phyloP scores from a whole-genome alignment of 1,140 invertebrate species.

The Drosophila arizonae region DNA sequence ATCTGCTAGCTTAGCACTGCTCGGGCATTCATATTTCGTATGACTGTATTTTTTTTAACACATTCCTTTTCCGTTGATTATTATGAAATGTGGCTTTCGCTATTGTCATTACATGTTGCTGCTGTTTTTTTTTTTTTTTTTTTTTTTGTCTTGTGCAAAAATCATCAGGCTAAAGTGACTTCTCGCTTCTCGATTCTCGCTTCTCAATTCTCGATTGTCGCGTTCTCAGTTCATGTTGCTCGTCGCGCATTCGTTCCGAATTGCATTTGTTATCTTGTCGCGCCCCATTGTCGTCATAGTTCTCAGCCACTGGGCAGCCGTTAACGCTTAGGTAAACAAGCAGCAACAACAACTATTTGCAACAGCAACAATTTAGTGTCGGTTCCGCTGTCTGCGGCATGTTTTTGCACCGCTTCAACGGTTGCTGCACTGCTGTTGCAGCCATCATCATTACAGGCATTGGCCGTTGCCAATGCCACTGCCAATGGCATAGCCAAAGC shows the following conservation, averaged over 20 bases:
- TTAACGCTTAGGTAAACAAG: slow-evolving; percentile 38
- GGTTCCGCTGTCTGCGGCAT: slow-evolving; percentile 33
- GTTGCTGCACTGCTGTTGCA: slow-evolving; percentile 10
- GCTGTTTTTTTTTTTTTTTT: neutral
- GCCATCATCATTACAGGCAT: slow-evolving; percentile 29
- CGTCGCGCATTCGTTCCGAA: slow-evolving; percentile 3
- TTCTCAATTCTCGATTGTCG: neutral
- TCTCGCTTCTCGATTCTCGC: neutral
- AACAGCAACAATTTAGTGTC: slow-evolving; percentile 33
- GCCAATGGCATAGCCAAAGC: neutral
- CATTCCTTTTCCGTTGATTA: slow-evolving; percentile 52
- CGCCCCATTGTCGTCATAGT: slow-evolving; percentile 46
- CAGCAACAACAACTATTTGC: slow-evolving; percentile 19
- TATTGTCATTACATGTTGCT: slow-evolving; percentile 3
- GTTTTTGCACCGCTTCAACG: slow-evolving; percentile 6
- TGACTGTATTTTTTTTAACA: slow-evolving; percentile 12
- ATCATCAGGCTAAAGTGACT: slow-evolving; percentile 12
- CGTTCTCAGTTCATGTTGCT: neutral
- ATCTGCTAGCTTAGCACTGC: neutral
- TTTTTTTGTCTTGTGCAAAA: neutral
- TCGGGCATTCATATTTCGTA: slow-evolving; percentile 1
- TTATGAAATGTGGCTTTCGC: slow-evolving; percentile 58
- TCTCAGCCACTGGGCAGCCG: slow-evolving; percentile 33
- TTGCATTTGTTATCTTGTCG: slow-evolving; percentile 40
- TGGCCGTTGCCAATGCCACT: neutral